A percentile compares a stretch with the other conserved stretches of the same genome.
Evolutionary conservation across 2,113 vertebrate genomes (phyloP).

Genomic region (Cygnus buccinator): DNA sequence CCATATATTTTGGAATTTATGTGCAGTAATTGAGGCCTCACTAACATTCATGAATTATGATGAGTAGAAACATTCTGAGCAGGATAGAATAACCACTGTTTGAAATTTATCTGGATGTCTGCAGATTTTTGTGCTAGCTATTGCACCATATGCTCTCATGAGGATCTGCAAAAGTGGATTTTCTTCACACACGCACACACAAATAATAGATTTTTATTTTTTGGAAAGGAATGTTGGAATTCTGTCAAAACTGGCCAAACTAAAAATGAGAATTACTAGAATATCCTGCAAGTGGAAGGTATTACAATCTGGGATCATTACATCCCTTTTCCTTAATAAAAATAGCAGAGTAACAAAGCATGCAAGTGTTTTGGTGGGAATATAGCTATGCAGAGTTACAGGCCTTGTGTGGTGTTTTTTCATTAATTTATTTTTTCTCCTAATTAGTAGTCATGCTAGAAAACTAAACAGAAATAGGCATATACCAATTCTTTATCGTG

Average conservation of each 20-base stretch:
- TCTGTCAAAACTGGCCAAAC: background rate
- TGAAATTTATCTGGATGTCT: background rate
- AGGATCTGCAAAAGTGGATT: background rate
- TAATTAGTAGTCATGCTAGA: background rate
- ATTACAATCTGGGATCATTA: background rate
- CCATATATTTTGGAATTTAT: slow-evolving; percentile 4
- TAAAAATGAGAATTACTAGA: background rate
- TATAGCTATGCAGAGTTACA: background rate
- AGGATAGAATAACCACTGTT: background rate
- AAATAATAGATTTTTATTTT: background rate
- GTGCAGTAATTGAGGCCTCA: slow-evolving; percentile 1
- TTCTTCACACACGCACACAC: background rate
- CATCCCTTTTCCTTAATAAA: background rate
- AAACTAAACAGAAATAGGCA: background rate
- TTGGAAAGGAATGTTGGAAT: background rate
- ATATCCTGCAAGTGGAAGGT: background rate
- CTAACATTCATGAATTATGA: background rate
- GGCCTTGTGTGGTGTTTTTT: background rate
- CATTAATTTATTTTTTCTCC: background rate
- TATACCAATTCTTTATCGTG: background rate
- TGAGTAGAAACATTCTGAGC: background rate
- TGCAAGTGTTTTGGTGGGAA: background rate
- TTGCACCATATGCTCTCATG: background rate
- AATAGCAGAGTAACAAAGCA: background rate
- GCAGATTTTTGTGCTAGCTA: background rate